Conservation (phyloP, 2,797 vertebrate genomes). For the Alauda arvensis region DNA sequence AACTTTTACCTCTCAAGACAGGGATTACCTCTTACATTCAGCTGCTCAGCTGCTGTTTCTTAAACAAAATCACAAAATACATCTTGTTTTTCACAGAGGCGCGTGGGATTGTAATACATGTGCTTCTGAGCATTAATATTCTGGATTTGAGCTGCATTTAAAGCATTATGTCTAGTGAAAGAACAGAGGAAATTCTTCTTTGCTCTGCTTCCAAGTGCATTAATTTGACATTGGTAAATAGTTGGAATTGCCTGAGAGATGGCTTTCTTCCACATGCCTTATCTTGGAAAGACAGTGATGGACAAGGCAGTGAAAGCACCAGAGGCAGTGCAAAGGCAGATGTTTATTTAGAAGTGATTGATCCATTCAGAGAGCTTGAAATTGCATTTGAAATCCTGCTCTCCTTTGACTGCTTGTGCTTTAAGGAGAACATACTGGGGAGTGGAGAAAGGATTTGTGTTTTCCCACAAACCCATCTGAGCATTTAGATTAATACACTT, state of each 20-base stretch:
- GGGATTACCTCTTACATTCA: slow-evolving; percentile 2
- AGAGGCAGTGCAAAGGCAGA: slow-evolving; percentile 50
- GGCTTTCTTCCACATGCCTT: slow-evolving; percentile 53
- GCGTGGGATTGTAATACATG: background rate
- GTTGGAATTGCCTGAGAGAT: slow-evolving; percentile 51
- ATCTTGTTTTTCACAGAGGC: background rate
- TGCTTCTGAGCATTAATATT: slow-evolving; percentile 24
- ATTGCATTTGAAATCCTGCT: slow-evolving; percentile 44
- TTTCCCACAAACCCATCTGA: slow-evolving; percentile 8
- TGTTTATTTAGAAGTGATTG: slow-evolving; percentile 55
- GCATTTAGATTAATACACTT: slow-evolving; percentile 19
- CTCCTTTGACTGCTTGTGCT: slow-evolving; percentile 32
- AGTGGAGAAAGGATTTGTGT: slow-evolving; percentile 38
- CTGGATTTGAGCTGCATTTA: slow-evolving; percentile 19
- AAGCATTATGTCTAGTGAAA: slow-evolving; percentile 11
- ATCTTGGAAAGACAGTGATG: slow-evolving; percentile 57
- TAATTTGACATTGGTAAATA: slow-evolving; percentile 59
- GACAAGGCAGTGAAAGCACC: slow-evolving; percentile 54
- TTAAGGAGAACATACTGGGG: background rate
- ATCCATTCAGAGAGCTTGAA: slow-evolving; percentile 53
- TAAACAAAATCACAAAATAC: background rate
- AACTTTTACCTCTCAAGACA: slow-evolving; percentile 8
- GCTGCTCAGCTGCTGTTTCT: background rate
- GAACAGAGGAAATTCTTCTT: slow-evolving; percentile 31
- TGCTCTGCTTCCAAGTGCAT: slow-evolving; percentile 51